phyloP scores from a whole-genome alignment of 64 coral and sea anemone genomes.

The Stichodactyla helianthus region DNA sequence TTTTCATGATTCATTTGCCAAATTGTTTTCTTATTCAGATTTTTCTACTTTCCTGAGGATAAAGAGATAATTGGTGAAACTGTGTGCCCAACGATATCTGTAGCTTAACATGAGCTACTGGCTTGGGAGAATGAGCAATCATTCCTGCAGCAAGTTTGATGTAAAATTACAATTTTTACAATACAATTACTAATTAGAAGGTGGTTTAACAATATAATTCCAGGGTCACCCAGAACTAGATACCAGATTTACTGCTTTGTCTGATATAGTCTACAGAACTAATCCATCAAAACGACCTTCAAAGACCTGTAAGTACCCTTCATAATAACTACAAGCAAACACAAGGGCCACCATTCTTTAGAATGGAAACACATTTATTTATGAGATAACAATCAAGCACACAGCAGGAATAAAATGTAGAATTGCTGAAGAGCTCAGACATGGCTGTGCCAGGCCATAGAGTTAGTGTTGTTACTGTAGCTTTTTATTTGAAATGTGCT shows the following conservation, averaged over 20 bases:
- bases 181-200: not conserved
- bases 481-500: not conserved
- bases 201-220: not conserved
- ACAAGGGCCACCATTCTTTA: not conserved
- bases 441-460: too few relatives aligned
- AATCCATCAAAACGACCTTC: conserved; percentile 66
- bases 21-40: too few relatives aligned
- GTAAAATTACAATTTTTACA: not conserved
- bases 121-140: not conserved
- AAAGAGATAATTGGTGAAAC: too few relatives aligned
- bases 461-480: too few relatives aligned
- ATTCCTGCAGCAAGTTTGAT: not conserved
- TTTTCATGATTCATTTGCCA: too few relatives aligned
- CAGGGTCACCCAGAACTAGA: conserved; percentile 94
- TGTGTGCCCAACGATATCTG: too few relatives aligned
- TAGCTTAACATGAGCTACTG: too few relatives aligned
- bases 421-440: too few relatives aligned
- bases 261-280: conserved; percentile 81
- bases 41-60: too few relatives aligned
- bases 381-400: too few relatives aligned
- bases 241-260: conserved; percentile 70
- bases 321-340: not conserved
- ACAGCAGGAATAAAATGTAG: too few relatives aligned
- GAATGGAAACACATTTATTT: not conserved
- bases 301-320: conserved; percentile 52